Evolutionary conservation across 2,797 vertebrate genomes (phyloP), one percentile per base, ranked within the genome.

Genomic region (Salarias fasciatus): DNA sequence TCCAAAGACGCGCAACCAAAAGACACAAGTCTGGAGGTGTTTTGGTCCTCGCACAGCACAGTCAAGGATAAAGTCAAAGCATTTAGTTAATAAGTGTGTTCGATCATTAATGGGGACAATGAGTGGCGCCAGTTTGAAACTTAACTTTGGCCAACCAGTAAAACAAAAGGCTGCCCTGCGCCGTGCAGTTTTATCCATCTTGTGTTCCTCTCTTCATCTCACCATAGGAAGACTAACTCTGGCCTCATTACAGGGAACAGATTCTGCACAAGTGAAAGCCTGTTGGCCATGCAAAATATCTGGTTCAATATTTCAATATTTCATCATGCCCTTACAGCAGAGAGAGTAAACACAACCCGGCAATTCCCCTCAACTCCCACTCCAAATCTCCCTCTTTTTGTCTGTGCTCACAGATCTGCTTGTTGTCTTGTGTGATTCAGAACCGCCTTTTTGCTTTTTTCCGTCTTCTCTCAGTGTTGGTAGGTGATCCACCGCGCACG

Each of bases 301-400:
- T 86, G 80, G 71, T 82, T 87, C 80, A 85, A 77, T 83, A 76
- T 80, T 88, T 87, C 75, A 85, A 82, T 88, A 87, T 89, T 87
- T 87, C 71, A 88, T 86, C 72, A 79, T 65, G 61, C 59, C 79
- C 81, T 82, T 46, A 82, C 49, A 35, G 76, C 70, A 64, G 29
- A 68, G 65, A 70, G 51, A 68, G 69, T 81, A 83, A 88, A 86
- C 77, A 82, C 62, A 33, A 2, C 55, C 64, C 52, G 72, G 65
- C 60, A 70, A 63, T 77, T 82, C 63, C 68, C 65, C 59, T 54
- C 49, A 75, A 77, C 37, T 61, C 56, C 44, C 28, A 18, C 5
- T 29, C 45, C 52, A 29, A 11, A 29, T 80, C 56, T 60, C 35
- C 35, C 8, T 44, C 56, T 53, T 81, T 75, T 53, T 72, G 55